Conservation (phyloP, 2,888 invertebrate genomes). For the Pyrrhosoma nymphula region DNA sequence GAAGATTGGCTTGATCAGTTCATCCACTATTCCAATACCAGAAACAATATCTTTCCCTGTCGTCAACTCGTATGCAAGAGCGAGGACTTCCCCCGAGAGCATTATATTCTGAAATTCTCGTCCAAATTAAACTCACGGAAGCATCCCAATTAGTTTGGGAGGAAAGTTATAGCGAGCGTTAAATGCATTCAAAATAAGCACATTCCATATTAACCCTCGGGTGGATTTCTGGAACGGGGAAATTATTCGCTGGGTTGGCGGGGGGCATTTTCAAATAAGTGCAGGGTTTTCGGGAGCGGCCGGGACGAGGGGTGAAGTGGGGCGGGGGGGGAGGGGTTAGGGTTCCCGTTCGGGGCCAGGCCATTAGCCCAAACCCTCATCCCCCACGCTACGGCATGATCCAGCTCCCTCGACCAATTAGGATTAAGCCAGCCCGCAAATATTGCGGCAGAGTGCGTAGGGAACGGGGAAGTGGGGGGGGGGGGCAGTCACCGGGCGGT, state of each 20-base stretch:
- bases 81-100: not conserved
- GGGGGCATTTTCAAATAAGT: not conserved
- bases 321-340: not conserved
- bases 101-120: not conserved
- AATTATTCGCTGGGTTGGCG: slow-evolving; percentile 6
- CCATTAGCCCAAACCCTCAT: not conserved
- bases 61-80: not conserved
- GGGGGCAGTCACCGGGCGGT: not conserved
- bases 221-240: not conserved
- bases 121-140: slow-evolving; percentile 2
- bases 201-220: not conserved
- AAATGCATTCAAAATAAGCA: slow-evolving; percentile 27
- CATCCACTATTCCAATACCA: not conserved
- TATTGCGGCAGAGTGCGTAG: slow-evolving; percentile 11
- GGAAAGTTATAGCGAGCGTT: not conserved
- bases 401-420: slow-evolving; percentile 20
- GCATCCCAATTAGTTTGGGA: not conserved
- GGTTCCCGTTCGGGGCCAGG: not conserved
- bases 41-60: not conserved
- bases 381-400: not conserved
- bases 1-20: not conserved
- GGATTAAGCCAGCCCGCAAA: slow-evolving; percentile 24
- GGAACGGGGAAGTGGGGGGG: not conserved
- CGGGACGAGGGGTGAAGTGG: not conserved
- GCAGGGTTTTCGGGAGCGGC: not conserved